Base-by-base conservation (phyloP, 2,888 invertebrate genomes). In the Coenonympha arcania region DNA sequence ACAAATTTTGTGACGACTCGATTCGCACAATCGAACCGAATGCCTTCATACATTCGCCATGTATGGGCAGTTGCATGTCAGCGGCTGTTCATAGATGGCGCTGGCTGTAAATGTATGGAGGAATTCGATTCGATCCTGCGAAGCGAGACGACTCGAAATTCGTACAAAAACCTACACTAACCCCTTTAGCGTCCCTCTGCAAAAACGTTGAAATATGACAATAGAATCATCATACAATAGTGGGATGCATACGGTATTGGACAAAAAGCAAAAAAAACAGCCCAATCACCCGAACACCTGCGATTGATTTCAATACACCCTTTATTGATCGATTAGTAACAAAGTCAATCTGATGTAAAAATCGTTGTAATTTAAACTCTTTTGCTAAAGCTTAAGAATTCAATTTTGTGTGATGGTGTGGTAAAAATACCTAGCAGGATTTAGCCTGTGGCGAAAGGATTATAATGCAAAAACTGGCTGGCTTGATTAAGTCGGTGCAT, bases 261-360 rank as follows among this genome's bases (percentile, higher is more conserved):
- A 64, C 61, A 64, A 79, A 81, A 77, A 76, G 37, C 24, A 6
- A 68, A 82, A 79, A 28, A 26, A 40, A 40, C 9, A 73, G 72
- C 72, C 69, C 66, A 76, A 71, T 85, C 85, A 84, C 69, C 69
- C 64, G 73, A 72, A 82, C 85, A 86, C 85, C 85, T 86, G 85
- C 81, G 73, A 79, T 78, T 74, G 65, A 68, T 68, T 74, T 75
- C 72, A 75, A 81, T 75, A 68, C 69, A 73, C 69, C 69, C 68
- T 73, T 78, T 73, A 75, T 72, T 75, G 74, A 79, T 81, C 75
- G 79, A 83, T 84, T 81, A 69, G 73, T 69, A 68, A 68, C 73
- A 70, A 67, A 54, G 2, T 37, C 42, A 48, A 44, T 49, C 18
- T 15, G 9, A n/a, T 31, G 15, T 20, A 8, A 4, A 6, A 9